A percentile compares a stretch with the other conserved stretches of the same genome.
These are phyloP conservation scores for Strigamia transsilvanica DNA, from an alignment of 2,888 invertebrate species.

Conservation along the genomic window DNA sequence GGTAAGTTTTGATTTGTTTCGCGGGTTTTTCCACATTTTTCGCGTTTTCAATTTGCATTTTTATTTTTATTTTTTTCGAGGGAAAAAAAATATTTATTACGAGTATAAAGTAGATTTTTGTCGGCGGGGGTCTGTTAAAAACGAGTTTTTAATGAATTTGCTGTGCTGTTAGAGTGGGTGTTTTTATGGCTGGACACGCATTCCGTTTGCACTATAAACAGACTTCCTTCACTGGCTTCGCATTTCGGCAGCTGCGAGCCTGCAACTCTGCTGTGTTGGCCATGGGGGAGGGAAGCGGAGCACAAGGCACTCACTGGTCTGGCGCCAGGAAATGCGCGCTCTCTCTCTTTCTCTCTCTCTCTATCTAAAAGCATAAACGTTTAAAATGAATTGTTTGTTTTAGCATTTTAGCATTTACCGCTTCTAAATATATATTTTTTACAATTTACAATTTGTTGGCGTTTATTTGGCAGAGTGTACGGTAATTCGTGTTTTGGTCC, in stretches of 20 bases:
- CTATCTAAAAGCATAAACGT: too few species aligned
- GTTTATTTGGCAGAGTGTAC: too few species aligned
- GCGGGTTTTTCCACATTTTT: not conserved
- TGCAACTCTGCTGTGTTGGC: too few species aligned
- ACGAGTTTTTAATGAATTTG: constrained; percentile 44
- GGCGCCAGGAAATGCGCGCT: not conserved
- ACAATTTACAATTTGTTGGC: too few species aligned
- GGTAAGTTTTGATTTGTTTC: not conserved
- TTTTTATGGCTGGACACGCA: constrained; percentile 41
- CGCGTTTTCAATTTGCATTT: not conserved
- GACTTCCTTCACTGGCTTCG: not conserved
- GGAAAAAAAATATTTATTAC: not conserved
- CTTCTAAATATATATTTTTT: too few species aligned
- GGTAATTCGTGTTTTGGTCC: not conserved
- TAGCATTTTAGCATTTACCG: too few species aligned
- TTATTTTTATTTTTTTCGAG: not conserved
- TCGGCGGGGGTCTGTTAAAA: constrained; percentile 35
- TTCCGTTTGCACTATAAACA: constrained; percentile 42
- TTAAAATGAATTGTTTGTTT: too few species aligned
- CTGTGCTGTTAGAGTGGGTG: constrained; percentile 28
- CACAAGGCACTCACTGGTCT: too few species aligned
- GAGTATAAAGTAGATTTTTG: not conserved
- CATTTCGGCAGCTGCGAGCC: constrained; percentile 27
- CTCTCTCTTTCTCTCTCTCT: too few species aligned
- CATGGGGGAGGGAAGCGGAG: too few species aligned